These are phyloP conservation scores for Thermophis baileyi DNA, from an alignment of 2,113 vertebrate genomes.

Conservation along the genomic window DNA sequence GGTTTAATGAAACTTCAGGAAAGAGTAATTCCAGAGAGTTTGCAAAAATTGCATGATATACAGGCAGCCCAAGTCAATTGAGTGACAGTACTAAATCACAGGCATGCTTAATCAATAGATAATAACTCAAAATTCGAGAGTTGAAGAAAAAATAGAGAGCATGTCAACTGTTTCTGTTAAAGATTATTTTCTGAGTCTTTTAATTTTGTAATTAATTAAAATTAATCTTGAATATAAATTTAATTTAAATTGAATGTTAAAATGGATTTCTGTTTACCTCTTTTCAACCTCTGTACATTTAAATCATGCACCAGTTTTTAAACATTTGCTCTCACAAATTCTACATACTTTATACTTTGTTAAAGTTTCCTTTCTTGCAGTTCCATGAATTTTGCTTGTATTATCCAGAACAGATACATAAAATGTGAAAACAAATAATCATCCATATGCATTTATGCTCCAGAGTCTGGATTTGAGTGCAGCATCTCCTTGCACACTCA, in stretches of 20 bases:
- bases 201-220: not conserved
- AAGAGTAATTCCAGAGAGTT: not conserved
- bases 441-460: not conserved
- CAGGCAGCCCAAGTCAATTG: not conserved
- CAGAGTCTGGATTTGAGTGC: not conserved
- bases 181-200: not conserved
- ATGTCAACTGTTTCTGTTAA: not conserved
- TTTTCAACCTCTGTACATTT: not conserved
- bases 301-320: not conserved
- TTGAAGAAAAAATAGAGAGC: not conserved
- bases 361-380: not conserved
- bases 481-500: not conserved
- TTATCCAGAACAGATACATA: not conserved
- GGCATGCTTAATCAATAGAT: not conserved
- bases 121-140: not conserved
- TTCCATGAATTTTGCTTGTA: not conserved
- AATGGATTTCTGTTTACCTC: not conserved
- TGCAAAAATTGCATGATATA: not conserved
- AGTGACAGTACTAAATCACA: not conserved
- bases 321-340: not conserved
- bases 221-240: not conserved
- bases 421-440: not conserved
- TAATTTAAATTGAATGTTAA: not conserved
- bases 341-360: not conserved
- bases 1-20: not conserved